Evolutionary conservation across 2,797 vertebrate genomes (phyloP), one percentile per base, ranked within the genome.

Genomic region (Brotogeris chrysoptera): DNA sequence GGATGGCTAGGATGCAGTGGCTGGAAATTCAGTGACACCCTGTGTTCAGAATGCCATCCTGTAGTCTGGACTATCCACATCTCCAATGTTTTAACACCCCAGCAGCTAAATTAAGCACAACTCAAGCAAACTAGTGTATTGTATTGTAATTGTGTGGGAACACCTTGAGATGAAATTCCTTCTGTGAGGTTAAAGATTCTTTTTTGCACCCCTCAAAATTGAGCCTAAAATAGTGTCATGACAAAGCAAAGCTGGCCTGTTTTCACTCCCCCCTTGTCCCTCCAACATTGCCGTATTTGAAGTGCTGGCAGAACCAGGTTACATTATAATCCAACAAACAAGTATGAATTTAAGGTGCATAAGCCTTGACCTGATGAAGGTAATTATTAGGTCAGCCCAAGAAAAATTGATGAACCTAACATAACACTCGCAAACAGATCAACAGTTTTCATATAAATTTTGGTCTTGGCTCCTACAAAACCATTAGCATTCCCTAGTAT

Each of bases 321-420:
- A 86, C 2, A 5, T 10, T 34, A 85, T 4, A 88, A 89, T 41
- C 23, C 34, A 69, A 80, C 27, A 80, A 76, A 91, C 61, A 71
- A 80, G 30, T 6, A 44, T 36, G 50, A 93, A 91, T 79, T 88
- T 65, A 87, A 96, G 65, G 69, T 21, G 6, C 41, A 61, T 49
- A 61, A 53, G 41, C 39, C 44, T 77, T 74, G n/a, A 41, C 76
- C 47, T 61, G 74, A 89, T 71, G 41, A 78, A 91, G 89, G 72
- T 53, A 95, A 92, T 91, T 96, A 94, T 65, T 69, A 90, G 72
- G 72, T 88, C 66, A 83, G 41, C 23, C 25, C 63, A 53, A 79
- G 76, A 90, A 92, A 96, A 95, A 95, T 4, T 47, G 61, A 94
- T 91, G 85, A 94, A 88, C 59, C 34, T 74, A 80, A 86, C 76